Evolutionary conservation across 2,888 invertebrate species (phyloP), one percentile per base, ranked within the genome.

Genomic region (Drosophila anomalata): DNA sequence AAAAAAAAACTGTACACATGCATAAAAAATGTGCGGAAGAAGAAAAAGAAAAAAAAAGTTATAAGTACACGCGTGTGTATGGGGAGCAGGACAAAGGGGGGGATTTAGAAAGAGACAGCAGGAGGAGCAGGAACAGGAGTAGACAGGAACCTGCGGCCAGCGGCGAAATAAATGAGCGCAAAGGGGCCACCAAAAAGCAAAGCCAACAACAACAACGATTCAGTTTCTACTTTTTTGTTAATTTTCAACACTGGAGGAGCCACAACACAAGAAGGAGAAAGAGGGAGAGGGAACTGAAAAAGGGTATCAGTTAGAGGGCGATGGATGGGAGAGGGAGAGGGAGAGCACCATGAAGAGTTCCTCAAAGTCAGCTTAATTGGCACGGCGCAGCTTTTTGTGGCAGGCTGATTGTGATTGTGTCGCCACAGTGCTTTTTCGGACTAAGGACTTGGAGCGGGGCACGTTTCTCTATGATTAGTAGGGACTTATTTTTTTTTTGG

Each of bases 21-120:
- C 79, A 81, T 69, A 81, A 77, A 78, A 75, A 78, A 75, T 71
- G 74, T 78, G 76, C 78, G 76, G 74, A 80, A 76, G 76, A 76
- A 57, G 68, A 24, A 24, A 24, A 22, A 22, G 17, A 22, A 3
- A 22, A 22, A 22, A 22, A 74, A 67, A 68, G 56, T 67, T 75
- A 75, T 78, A 84, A 84, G 85, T 77, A 84, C 71, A 79, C 79
- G 85, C 85, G 85, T 84, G 61, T 65, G 51, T 53, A 53, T 33
- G 31, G 44, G 42, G 66, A 73, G 54, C 29, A 46, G 46, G 31
- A n/a, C 31, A 22, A n/a, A 20, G 17, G 26, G 1, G n/a, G n/a
- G 14, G 26, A 60, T 14, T 14, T 33, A 61, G 41, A 60, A 48
- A 12, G 20, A 36, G 57, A 65, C 22, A 50, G 52, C 33, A 53